Evolutionary conservation across 2,113 vertebrate species (phyloP).

Genomic region (Motacilla tschutschensis): DNA sequence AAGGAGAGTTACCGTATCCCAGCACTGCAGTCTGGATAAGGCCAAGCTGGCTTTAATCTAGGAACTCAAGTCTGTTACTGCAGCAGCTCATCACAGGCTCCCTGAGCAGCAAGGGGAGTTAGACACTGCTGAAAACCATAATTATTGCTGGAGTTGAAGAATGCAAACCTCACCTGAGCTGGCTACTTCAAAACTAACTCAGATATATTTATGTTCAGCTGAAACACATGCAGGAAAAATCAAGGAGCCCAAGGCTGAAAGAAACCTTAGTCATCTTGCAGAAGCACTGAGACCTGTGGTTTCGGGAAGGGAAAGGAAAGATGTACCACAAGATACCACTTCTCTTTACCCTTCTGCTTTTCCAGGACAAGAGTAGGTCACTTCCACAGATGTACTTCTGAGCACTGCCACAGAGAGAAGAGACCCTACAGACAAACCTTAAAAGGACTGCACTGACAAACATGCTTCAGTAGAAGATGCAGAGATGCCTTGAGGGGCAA

Average conservation of each 20-base stretch:
- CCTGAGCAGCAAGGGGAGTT: background rate
- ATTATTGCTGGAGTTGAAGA: background rate
- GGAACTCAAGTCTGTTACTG: background rate
- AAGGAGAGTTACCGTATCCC: background rate
- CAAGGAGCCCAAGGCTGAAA: background rate
- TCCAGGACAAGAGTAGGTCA: background rate
- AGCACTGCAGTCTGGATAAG: background rate
- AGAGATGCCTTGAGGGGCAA: background rate
- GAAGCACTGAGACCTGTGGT: background rate
- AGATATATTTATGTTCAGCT: background rate
- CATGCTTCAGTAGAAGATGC: background rate
- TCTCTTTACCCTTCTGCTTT: background rate
- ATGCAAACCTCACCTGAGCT: background rate
- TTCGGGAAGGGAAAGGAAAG: background rate
- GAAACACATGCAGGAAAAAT: background rate
- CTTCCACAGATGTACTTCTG: background rate
- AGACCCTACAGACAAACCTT: background rate
- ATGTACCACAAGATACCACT: background rate
- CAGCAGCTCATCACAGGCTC: background rate
- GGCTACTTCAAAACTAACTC: background rate
- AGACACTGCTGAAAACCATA: background rate
- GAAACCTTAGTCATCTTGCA: background rate
- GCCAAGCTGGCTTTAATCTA: background rate
- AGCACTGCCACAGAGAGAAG: background rate
- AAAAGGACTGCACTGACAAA: background rate